A percentile compares a stretch with the other conserved stretches of the same genome.
Conservation (phyloP, 2,888 invertebrate genomes). For the Peribatodes rhomboidaria region DNA sequence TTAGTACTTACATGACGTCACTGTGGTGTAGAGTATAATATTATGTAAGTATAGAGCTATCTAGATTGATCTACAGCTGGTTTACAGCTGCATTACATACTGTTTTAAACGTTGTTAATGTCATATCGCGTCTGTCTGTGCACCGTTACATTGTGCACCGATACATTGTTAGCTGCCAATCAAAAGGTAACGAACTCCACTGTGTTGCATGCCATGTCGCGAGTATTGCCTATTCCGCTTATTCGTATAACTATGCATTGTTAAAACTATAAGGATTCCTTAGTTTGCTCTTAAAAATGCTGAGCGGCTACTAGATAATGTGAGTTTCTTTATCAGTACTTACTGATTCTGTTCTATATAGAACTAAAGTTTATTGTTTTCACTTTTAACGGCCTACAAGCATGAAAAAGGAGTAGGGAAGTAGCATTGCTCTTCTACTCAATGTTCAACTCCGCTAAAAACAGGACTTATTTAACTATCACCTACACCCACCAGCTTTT, state of each 20-base stretch:
- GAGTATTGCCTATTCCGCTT: constrained; percentile 3
- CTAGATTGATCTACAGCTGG: not conserved
- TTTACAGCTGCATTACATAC: not conserved
- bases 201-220: constrained; percentile 13
- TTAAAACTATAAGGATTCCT: no score
- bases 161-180: constrained; percentile 45
- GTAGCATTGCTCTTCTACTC: not conserved
- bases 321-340: no score
- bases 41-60: not conserved
- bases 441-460: not conserved
- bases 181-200: constrained; percentile 29
- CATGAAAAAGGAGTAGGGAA: not conserved
- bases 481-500: constrained; percentile 22
- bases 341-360: no score
- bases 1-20: not conserved
- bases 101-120: constrained; percentile 6
- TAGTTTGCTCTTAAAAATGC: no score
- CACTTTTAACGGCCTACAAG: not conserved
- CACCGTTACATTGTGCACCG: constrained; percentile 41
- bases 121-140: constrained; percentile 21
- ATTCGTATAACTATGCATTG: not conserved
- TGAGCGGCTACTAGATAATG: no score
- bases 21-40: no score
- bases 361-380: not conserved
- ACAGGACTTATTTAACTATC: constrained; percentile 15